Evolutionary conservation across 2,797 vertebrate genomes (phyloP), one percentile per base, ranked within the genome.

Genomic region (Clarias platycephalus): DNA sequence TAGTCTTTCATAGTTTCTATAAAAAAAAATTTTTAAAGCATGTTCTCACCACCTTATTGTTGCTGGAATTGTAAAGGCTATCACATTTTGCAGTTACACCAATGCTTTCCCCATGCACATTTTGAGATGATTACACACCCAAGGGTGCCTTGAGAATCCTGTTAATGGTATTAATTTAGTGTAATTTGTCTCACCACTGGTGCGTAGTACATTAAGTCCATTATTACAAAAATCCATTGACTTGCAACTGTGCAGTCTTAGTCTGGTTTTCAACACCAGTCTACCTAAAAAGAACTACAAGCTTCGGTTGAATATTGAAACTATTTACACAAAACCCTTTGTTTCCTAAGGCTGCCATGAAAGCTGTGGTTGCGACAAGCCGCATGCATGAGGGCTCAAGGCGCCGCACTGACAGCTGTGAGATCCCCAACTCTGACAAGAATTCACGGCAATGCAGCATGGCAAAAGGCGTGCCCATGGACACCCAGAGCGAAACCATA

Each of bases 281-380:
- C 44, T 24, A 40, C 67, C 67, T 70, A 24, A 70, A 70, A 5
- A 70, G 20, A 40, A 24, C 34, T 24, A 40, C 9, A 70, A 24
- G 20, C 9, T 40, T 40, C n/a, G 24, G 22, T 13, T 75, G 26
- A 57, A 76, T 20, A 22, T 31, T 34, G 28, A 24, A 22, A 5
- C 44, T 13, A 53, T 53, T 16, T 57, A 55, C 31, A 77, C 75
- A 80, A 49, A 64, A 80, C 64, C n/a, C 34, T 44, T 66, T 83
- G 16, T 79, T 34, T 70, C n/a, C 1, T 12, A 89, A 98, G 97
- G 97, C 96, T 28, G 96, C 96, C 80, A 96, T 97, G 96, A 98
- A 98, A 88, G 96, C 96, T 0, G 96, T 97, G 1, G 96, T 97
- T 20, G 97, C 96, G 71, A 97, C 96, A 81, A 95, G 96, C 84